Conservation (phyloP, 2,888 invertebrate genomes). For the Silvanus unidentatus region DNA sequence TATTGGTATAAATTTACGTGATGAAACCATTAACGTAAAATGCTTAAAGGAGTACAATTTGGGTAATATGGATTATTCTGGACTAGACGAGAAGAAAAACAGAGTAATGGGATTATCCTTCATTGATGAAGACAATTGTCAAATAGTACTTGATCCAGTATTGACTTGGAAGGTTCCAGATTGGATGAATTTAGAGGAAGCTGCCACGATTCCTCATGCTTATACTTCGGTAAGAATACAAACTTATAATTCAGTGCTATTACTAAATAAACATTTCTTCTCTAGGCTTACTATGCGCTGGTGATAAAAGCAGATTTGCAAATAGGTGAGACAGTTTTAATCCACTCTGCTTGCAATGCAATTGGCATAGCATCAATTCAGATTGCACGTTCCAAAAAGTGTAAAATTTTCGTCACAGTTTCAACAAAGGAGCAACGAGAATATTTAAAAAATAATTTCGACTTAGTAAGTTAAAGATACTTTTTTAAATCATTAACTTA, state of each 20-base stretch:
- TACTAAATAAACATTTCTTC: too few species aligned
- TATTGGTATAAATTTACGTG: slow-evolving; percentile 38
- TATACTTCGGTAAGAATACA: slow-evolving; percentile 60
- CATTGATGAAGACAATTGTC: slow-evolving; percentile 34
- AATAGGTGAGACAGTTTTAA: slow-evolving; percentile 48
- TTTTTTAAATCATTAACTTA: too few species aligned
- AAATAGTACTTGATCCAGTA: slow-evolving; percentile 39
- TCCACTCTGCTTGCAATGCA: slow-evolving; percentile 56
- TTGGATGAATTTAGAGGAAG: slow-evolving; percentile 67
- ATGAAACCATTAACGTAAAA: slow-evolving; percentile 35
- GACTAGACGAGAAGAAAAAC: slow-evolving; percentile 46
- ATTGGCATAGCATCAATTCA: slow-evolving; percentile 67
- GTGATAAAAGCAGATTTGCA: slow-evolving; percentile 41
- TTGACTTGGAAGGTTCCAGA: slow-evolving; percentile 66
- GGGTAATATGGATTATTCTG: slow-evolving; percentile 41
- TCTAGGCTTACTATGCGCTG: slow-evolving; percentile 44
- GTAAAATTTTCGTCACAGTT: slow-evolving; percentile 59
- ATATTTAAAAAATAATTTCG: slow-evolving; percentile 36
- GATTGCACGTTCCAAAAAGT: slow-evolving; percentile 55
- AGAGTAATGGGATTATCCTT: slow-evolving; percentile 63
- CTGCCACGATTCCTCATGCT: slow-evolving; percentile 74
- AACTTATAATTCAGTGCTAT: too few species aligned
- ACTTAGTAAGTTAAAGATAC: slow-evolving; percentile 39
- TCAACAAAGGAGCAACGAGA: slow-evolving; percentile 45
- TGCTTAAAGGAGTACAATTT: slow-evolving; percentile 31